These are phyloP conservation scores for Bombus pascuorum DNA, from an alignment of 1,140 invertebrate genomes.

Conservation along the genomic window DNA sequence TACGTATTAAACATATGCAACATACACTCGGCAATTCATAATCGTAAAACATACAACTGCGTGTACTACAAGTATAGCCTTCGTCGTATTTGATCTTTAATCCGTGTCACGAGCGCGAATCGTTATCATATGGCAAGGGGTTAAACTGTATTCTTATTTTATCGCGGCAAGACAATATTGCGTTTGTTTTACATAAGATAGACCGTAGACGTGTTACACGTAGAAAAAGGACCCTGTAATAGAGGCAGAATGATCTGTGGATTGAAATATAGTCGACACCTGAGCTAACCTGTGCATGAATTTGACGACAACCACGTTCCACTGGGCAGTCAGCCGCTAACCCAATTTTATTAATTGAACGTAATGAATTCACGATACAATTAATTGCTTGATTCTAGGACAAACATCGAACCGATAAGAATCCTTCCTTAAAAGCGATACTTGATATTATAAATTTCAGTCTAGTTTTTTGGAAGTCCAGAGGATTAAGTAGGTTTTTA, in stretches of 20 bases:
- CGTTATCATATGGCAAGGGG: background rate
- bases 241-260: background rate
- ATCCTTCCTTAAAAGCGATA: background rate
- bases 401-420: background rate
- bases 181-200: background rate
- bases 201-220: background rate
- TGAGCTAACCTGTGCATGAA: conserved; percentile 14
- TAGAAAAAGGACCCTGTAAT: background rate
- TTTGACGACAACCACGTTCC: conserved; percentile 74
- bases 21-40: too few relatives aligned
- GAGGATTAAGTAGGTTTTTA: background rate
- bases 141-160: background rate
- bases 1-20: too few relatives aligned
- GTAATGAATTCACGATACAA: conserved; percentile 45
- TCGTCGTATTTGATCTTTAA: background rate
- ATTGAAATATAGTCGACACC: conserved; percentile 44
- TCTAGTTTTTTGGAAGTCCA: too few relatives aligned
- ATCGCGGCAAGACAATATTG: background rate
- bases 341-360: conserved; percentile 74
- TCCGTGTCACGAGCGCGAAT: background rate
- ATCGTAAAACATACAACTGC: too few relatives aligned
- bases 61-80: background rate
- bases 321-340: conserved; percentile 72
- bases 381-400: conserved; percentile 3
- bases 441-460: background rate